Evolutionary conservation across 2,113 vertebrate species (phyloP), one percentile per base, ranked within the genome.

Genomic region (Lucifuga dentata): DNA sequence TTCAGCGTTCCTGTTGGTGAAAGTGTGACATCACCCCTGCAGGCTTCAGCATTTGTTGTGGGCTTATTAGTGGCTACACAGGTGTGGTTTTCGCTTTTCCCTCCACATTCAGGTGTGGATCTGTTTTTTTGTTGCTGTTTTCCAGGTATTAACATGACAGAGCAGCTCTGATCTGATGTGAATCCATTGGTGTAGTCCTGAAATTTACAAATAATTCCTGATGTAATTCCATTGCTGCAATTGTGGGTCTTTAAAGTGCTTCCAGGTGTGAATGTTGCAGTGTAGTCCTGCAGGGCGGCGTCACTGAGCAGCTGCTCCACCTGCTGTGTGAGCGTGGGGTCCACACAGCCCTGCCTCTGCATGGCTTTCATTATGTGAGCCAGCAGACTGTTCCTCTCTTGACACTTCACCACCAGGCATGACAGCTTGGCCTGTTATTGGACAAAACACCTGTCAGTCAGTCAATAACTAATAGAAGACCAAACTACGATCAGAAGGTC

Each of bases 321-420:
- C 45, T 80, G 82, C 73, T 86, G 73, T 0, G 75, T 86, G 41
- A 96, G 90, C 0, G 17, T 20, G 17, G 5, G 32, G 23, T 84
- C 81, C 38, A 7, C 36, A 2, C 59, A 67, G 53, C 89, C 92
- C 0, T 0, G 80, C 56, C 66, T 71, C 11, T 17, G 72, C 59
- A 95, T 88, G 38, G 89, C 74, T 0, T 10, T 73, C 11, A 89
- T 73, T 85, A 95, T 86, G 57, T 68, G 88, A 0, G 7, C 64
- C 74, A 96, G 87, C 56, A 95, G 52, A 59, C 1, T 48, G 86
- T 95, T 94, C 72, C 95, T 93, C 78, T 94, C 87, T 58, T 70
- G 83, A 81, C 95, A 96, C 86, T 95, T 96, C 38, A 11, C 78
- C 41, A 91, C 91, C 80, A 96, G 87, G 33, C 90, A 95, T 5